Conservation (phyloP, 2,113 vertebrate genomes). For the Ciconia stormi region DNA sequence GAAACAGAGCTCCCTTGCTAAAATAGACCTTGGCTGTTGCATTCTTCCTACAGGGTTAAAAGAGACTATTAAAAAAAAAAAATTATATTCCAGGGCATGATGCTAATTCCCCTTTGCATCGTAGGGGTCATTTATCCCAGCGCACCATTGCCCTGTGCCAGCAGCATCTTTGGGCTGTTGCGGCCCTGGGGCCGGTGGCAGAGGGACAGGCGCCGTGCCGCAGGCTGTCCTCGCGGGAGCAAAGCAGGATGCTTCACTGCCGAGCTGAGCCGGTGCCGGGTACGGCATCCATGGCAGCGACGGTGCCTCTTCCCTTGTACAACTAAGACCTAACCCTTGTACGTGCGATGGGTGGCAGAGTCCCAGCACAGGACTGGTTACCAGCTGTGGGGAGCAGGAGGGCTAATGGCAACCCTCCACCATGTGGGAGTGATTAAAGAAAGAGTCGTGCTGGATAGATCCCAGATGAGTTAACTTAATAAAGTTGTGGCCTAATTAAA, state of each 20-base stretch:
- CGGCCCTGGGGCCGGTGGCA: fast-evolving
- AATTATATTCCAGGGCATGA: neutral
- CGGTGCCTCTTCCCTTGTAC: neutral
- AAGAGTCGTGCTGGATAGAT: constrained; percentile 40
- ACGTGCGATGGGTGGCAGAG: neutral
- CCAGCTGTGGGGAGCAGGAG: neutral
- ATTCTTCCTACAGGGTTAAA: neutral
- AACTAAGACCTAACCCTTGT: neutral
- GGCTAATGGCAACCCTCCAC: neutral
- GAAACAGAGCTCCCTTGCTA: neutral
- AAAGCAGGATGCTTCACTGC: neutral
- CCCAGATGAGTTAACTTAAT: constrained; percentile 64
- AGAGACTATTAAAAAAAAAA: neutral
- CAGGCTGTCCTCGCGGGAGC: neutral
- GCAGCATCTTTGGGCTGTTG: neutral
- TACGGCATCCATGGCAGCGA: fast-evolving
- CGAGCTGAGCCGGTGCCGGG: neutral
- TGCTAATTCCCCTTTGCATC: neutral
- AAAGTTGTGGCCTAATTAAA: constrained; percentile 58
- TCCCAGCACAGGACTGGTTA: neutral
- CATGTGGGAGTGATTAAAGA: constrained; percentile 55
- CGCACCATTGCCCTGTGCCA: fast-evolving
- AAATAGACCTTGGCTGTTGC: neutral
- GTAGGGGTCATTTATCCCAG: neutral
- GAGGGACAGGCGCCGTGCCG: neutral